Evolutionary conservation across 2,888 invertebrate genomes (phyloP).

Genomic region (Cyaniris semiargus): DNA sequence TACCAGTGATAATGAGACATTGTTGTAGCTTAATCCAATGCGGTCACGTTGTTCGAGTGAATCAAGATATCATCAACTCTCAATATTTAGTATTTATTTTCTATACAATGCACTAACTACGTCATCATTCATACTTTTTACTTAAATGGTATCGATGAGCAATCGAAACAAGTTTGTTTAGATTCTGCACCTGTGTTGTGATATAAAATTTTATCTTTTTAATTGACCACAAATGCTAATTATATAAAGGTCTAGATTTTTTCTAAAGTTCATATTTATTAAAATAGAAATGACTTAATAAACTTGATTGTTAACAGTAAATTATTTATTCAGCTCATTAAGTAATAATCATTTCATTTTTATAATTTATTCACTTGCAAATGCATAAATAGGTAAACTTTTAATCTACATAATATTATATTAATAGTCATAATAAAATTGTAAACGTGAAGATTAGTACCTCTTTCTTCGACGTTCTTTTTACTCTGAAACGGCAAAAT

Average conservation of each 20-base stretch:
- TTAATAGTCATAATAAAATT: no score
- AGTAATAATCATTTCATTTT: background rate
- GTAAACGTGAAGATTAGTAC: no score
- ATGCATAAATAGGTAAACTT: no score
- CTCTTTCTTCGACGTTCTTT: no score
- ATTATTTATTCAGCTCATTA: background rate
- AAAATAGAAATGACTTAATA: conserved; percentile 9
- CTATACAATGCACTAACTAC: conserved; percentile 1
- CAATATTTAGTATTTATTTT: background rate
- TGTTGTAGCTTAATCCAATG: no score
- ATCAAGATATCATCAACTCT: background rate
- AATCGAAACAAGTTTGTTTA: conserved; percentile 28
- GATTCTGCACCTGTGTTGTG: conserved; percentile 7
- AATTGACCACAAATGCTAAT: conserved; percentile 5
- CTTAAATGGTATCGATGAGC: conserved; percentile 25
- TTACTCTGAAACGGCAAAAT: no score
- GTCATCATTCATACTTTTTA: conserved; percentile 19
- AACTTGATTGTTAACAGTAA: background rate
- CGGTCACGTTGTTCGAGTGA: no score
- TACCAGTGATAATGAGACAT: no score
- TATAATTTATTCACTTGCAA: background rate
- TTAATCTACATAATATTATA: no score
- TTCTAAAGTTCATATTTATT: conserved; percentile 14
- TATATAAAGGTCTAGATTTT: background rate
- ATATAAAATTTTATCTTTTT: conserved; percentile 4